Evolutionary conservation across 2,797 vertebrate genomes (phyloP).

Genomic region (Sternarchorhynchus goeldii): DNA sequence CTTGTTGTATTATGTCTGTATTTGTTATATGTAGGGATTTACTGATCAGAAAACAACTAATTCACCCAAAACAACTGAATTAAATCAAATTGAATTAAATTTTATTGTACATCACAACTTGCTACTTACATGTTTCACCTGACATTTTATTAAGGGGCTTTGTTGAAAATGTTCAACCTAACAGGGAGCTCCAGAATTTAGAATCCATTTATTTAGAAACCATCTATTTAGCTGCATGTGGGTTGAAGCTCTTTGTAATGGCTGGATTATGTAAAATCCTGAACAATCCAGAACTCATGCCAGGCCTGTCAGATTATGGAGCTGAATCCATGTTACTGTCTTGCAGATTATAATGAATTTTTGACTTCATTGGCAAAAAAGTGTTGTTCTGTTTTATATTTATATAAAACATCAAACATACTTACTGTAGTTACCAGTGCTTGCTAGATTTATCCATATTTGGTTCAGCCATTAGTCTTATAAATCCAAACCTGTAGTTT

Average conservation of each 20-base stretch:
- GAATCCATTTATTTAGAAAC: conserved; percentile 10
- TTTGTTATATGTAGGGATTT: not conserved
- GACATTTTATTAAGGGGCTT: not conserved
- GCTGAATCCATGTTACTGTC: not conserved
- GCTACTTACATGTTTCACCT: not conserved
- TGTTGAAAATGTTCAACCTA: not conserved
- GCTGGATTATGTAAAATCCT: conserved; percentile 19
- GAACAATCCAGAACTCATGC: not conserved
- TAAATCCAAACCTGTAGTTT: too few species aligned
- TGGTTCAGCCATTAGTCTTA: too few species aligned
- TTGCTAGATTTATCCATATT: not conserved
- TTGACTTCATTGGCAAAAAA: not conserved
- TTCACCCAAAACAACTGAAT: too few species aligned
- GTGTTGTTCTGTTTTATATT: not conserved
- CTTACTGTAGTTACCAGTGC: not conserved
- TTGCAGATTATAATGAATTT: not conserved
- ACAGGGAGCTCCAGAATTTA: conserved; percentile 15
- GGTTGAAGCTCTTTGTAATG: conserved; percentile 13
- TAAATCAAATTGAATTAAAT: too few species aligned
- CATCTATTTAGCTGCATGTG: not conserved
- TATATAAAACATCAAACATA: not conserved
- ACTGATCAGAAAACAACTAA: not conserved
- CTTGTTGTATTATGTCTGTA: not conserved
- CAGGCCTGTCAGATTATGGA: not conserved
- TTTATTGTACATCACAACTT: not conserved